Evolutionary conservation across 92 coral and sea anemone genomes (phyloP), one percentile per base, ranked within the genome.

Genomic region (Desmophyllum pertusum): DNA sequence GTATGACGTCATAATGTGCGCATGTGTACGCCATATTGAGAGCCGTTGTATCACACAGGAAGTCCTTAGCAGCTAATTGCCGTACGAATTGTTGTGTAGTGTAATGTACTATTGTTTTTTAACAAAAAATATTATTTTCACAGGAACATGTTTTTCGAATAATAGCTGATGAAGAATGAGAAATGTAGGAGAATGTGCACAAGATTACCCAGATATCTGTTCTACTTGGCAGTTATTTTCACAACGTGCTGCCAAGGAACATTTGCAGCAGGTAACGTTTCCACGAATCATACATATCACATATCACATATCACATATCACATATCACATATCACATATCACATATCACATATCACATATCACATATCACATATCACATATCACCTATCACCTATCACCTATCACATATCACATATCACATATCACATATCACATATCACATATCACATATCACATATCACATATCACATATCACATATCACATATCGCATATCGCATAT

Each of bases 181-280:
- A 80, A 50, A 70, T 67, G 66, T 80, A 50, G 84, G 52, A 80
- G 84, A 51, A 80, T 80, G 84, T 80, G 38, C 66, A 4, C 84
- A 80, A 80, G 66, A 46, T 48, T 46, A 50, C 38, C 10, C 64
- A 50, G 39, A 67, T 2, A 48, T 50, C 31, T 80, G 17, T 27
- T 80, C 39, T 68, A 25, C 46, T 25, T 51, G 36, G 77, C 31
- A 36, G 68, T 48, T 50, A 67, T 68, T 45, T 50, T 35, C 29
- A 35, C 42, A n/a, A 27, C 84, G 6, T 68, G 84, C 76, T 33
- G 31, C 41, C 67, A 15, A 67, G 37, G 52, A 13, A n/a, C 35
- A 23, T 43, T 17, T 50, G 55, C 55, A 39, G 62, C 45, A 66
- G 84, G 84, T 80, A 50, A 48, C 11, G 7, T 35, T 38, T 66